These are phyloP conservation scores for Leptopilina syphax DNA, from an alignment of 2,888 invertebrate genomes.

Conservation along the genomic window DNA sequence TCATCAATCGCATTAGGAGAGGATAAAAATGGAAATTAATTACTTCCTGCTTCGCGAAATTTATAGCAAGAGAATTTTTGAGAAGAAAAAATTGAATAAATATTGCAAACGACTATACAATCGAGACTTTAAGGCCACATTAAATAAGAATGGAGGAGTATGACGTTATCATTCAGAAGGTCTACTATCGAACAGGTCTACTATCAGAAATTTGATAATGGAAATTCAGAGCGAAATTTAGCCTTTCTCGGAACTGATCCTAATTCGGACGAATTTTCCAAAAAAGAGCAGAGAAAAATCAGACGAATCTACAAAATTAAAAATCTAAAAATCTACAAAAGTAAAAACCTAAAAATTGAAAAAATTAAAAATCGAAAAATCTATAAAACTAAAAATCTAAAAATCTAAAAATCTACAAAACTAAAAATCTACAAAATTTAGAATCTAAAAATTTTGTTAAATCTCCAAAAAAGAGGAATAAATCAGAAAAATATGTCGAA, in stretches of 20 bases:
- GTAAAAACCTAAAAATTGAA: too few relatives aligned
- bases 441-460: too few relatives aligned
- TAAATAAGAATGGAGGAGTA: background rate
- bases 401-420: too few relatives aligned
- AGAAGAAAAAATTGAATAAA: background rate
- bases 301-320: too few relatives aligned
- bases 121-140: background rate
- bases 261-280: too few relatives aligned
- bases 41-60: background rate
- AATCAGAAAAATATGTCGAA: background rate
- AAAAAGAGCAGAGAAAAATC: too few relatives aligned
- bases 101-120: conserved; percentile 1
- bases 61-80: background rate
- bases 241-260: too few relatives aligned
- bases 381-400: too few relatives aligned
- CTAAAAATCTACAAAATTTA: too few relatives aligned
- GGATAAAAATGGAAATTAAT: background rate
- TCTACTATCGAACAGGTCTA: background rate
- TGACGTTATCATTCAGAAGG: conserved; percentile 4
- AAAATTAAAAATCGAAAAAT: too few relatives aligned
- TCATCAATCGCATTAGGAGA: background rate
- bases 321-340: too few relatives aligned
- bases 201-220: background rate
- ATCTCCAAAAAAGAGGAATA: background rate
- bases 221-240: too few relatives aligned